Evolutionary conservation across 1,140 invertebrate species (phyloP).

Genomic region (Euschistus heros): DNA sequence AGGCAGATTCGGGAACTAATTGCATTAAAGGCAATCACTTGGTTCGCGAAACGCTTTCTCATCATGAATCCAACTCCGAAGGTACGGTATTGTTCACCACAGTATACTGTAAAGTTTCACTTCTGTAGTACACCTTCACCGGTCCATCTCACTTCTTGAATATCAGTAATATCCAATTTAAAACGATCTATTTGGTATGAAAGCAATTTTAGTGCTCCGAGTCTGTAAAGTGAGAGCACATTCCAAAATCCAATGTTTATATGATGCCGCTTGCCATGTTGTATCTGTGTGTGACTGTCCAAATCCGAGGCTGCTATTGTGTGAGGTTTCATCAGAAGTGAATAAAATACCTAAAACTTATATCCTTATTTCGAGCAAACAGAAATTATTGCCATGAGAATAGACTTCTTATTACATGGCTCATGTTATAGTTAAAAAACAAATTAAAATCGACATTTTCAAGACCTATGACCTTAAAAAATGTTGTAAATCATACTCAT

Average conservation of each 20-base stretch:
- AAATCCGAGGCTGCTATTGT: not conserved
- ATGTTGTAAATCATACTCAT: no score
- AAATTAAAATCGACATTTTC: no score
- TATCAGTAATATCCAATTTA: constrained; percentile 23
- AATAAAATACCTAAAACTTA: no score
- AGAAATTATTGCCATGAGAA: no score
- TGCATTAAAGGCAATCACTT: constrained; percentile 19
- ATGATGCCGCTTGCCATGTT: not conserved
- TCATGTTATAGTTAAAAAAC: no score
- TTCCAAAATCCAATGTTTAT: constrained; percentile 25
- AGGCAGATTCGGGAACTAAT: constrained; percentile 25
- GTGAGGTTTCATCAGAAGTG: not conserved
- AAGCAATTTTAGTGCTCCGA: constrained; percentile 18
- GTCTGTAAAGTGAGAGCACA: constrained; percentile 21
- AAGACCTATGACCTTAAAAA: no score
- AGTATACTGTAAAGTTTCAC: not conserved
- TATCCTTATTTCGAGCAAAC: no score
- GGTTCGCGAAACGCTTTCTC: not conserved
- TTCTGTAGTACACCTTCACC: constrained; percentile 2
- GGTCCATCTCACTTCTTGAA: constrained; percentile 26
- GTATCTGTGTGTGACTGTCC: not conserved
- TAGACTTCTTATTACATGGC: no score
- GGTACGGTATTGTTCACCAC: not conserved
- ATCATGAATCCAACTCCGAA: not conserved
- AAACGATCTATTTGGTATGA: constrained; percentile 23